Evolutionary conservation across 64 coral and sea anemone genomes (phyloP), one percentile per base, ranked within the genome.

Genomic region (Trachythela sp.): DNA sequence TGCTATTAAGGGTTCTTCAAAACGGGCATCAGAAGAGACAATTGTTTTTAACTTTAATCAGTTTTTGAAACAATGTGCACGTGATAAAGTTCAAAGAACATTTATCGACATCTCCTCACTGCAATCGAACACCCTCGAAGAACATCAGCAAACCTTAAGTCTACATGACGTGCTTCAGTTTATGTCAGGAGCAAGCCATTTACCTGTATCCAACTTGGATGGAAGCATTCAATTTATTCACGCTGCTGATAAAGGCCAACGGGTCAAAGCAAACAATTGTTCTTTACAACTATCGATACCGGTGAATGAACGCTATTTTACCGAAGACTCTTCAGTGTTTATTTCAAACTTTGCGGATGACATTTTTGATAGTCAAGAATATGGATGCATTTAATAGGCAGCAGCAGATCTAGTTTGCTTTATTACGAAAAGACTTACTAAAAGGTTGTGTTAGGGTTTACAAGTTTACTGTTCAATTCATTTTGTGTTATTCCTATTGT

Each of bases 1-100:
- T 11, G 13, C 15, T 26, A n/a, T 72, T 26, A 72, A 72, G 68
- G 68, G 68, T 72, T 72, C 68, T 26, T 31, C 68, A 27, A 72
- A 70, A 72, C 68, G 68, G 29, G 68, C 26, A 26, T 37, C 34
- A 68, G 86, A 88, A 35, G 86, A 88, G 31, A 68, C 86, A 17
- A 88, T 88, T 18, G 60, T 88, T 31, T 88, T 88, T 52, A 88
- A 60, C 29, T 88, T 88, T 50, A 88, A 88, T 30, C 86, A 60
- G 52, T 88, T 88, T 37, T 36, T 88, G 24, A 88, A 88, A 50
- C 86, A 36, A 68, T 88, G 86, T 36, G 0, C 13, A 8, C 54
- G 39, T 15, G 86, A 52, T 38, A 67, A 22, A 40, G 32, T 88
- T 13, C 33, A 88, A 35, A 59, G 86, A 88, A 70, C 31, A 64